Evolutionary conservation across 2,113 vertebrate species (phyloP).

Genomic region (Phylloscopus trochiloides): DNA sequence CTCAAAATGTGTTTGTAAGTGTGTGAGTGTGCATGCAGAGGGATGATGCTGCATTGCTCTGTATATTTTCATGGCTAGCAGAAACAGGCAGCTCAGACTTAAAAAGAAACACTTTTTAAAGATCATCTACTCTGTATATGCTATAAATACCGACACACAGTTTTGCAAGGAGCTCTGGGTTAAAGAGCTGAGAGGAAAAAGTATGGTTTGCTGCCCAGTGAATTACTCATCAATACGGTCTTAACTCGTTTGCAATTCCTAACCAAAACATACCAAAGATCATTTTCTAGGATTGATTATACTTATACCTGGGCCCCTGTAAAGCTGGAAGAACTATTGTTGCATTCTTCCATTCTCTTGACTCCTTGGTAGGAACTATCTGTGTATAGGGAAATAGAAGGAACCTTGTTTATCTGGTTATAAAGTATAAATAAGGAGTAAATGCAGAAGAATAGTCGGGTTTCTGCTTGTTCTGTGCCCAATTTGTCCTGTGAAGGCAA

Average conservation of each 20-base stretch:
- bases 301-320: neutral
- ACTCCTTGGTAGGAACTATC: neutral
- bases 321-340: neutral
- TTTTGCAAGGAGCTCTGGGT: conserved; percentile 1
- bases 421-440: neutral
- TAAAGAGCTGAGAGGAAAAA: neutral
- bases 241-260: neutral
- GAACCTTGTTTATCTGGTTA: neutral
- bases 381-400: neutral
- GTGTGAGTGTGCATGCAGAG: neutral
- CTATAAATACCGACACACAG: conserved; percentile 26
- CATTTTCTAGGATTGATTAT: neutral
- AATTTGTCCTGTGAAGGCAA: neutral
- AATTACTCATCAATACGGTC: neutral
- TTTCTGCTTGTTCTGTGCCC: neutral
- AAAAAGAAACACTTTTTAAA: conserved; percentile 20
- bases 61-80: neutral
- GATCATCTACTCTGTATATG: neutral
- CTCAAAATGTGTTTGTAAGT: conserved; percentile 31
- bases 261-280: neutral
- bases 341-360: neutral
- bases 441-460: neutral
- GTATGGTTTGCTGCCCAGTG: conserved; percentile 9
- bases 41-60: neutral
- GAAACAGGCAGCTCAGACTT: neutral